phyloP scores from a whole-genome alignment of 1,140 invertebrate genomes.

The Trigoniulus corallinus region DNA sequence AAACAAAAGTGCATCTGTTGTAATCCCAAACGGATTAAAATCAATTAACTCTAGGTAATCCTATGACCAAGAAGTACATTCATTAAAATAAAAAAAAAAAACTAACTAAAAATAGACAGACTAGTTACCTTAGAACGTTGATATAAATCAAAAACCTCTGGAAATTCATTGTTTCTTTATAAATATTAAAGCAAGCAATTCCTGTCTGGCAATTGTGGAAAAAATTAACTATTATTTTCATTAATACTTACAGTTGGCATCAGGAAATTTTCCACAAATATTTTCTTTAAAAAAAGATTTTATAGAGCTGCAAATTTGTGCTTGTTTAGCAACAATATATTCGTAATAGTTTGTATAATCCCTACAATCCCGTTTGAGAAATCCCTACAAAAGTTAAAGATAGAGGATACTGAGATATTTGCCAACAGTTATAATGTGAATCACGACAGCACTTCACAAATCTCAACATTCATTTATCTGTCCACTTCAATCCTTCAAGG shows the following conservation, averaged over 20 bases:
- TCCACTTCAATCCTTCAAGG: not conserved
- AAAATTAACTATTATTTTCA: no score
- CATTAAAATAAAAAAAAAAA: not conserved
- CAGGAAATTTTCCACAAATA: constrained; percentile 33
- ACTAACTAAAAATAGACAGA: not conserved
- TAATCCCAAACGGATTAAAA: constrained; percentile 39
- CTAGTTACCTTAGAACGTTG: constrained; percentile 8
- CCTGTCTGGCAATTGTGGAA: not conserved
- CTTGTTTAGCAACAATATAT: constrained; percentile 32
- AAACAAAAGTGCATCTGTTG: constrained; percentile 38
- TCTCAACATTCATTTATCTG: no score
- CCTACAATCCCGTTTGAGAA: constrained; percentile 35
- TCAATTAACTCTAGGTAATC: constrained; percentile 40
- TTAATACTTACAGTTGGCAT: constrained; percentile 32
- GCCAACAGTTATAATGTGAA: no score
- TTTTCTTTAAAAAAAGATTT: constrained; percentile 33
- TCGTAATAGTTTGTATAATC: constrained; percentile 34
- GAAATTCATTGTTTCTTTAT: not conserved
- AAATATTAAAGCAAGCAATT: not conserved
- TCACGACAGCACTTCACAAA: no score
- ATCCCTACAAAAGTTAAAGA: constrained; percentile 21
- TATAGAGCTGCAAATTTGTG: constrained; percentile 38
- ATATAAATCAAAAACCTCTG: constrained; percentile 15
- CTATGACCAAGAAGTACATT: constrained; percentile 17
- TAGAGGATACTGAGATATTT: no score